phyloP scores from a whole-genome alignment of 92 coral and sea anemone genomes.

The Heliopora coerulea region DNA sequence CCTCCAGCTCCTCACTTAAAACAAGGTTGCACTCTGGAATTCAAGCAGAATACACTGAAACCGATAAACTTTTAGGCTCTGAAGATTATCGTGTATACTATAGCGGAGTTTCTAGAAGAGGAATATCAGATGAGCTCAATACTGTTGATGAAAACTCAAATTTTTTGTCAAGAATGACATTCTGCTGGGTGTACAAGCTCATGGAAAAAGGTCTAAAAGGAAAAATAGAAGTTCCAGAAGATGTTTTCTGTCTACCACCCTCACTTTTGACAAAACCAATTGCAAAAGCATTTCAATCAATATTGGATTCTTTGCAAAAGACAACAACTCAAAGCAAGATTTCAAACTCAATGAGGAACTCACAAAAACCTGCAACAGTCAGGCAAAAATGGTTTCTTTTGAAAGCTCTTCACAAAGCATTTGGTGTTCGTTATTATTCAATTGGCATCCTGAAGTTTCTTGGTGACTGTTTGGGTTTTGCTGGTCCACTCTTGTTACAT shows the following conservation, averaged over 20 bases:
- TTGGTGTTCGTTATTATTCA: constrained; percentile 90
- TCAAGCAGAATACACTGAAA: constrained; percentile 60
- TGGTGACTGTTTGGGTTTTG: constrained; percentile 89
- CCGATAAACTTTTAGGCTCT: constrained; percentile 59
- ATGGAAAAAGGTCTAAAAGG: constrained; percentile 81
- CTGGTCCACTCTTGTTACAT: constrained; percentile 93
- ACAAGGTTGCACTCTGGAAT: constrained; percentile 47
- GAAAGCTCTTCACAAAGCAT: constrained; percentile 80
- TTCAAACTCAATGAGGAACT: background rate
- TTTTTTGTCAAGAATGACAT: constrained; percentile 68
- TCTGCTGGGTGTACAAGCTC: constrained; percentile 88
- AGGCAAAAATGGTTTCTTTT: constrained; percentile 58
- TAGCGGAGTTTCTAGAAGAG: constrained; percentile 70
- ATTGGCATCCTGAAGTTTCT: constrained; percentile 78
- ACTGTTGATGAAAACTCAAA: constrained; percentile 77
- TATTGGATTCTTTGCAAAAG: background rate
- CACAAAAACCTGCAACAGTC: background rate
- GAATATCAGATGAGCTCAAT: constrained; percentile 60
- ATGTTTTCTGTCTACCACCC: constrained; percentile 72
- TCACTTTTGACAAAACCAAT: constrained; percentile 67
- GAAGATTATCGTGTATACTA: constrained; percentile 71
- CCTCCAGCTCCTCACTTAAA: background rate
- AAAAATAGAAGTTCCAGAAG: constrained; percentile 61
- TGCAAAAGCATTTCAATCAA: constrained; percentile 57
- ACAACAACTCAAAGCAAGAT: background rate